Evolutionary conservation across 2,797 vertebrate species (phyloP).

Genomic region (Syngnathus acus): DNA sequence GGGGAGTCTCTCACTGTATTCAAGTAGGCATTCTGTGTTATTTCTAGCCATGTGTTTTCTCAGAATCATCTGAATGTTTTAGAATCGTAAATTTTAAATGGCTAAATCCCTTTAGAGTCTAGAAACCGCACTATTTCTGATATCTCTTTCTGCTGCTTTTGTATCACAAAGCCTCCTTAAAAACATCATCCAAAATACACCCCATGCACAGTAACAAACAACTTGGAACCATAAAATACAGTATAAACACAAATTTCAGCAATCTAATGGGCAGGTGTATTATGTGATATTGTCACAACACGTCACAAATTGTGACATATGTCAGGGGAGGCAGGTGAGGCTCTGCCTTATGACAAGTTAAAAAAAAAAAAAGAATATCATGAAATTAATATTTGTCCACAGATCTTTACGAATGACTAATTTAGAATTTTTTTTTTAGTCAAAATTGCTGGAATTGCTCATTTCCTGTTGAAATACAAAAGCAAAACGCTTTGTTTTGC

Average conservation of each 20-base stretch:
- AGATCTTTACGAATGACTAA: too few species aligned
- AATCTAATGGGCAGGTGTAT: background rate
- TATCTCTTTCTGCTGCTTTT: background rate
- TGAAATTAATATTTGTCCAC: too few species aligned
- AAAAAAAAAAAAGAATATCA: too few species aligned
- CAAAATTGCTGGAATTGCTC: too few species aligned
- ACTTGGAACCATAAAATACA: background rate
- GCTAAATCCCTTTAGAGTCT: background rate
- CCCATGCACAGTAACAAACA: background rate
- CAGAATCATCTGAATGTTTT: background rate
- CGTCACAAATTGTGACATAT: too few species aligned
- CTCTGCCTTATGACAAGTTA: too few species aligned
- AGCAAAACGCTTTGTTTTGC: too few species aligned
- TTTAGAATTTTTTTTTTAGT: too few species aligned
- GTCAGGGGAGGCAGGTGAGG: too few species aligned
- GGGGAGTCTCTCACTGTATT: background rate
- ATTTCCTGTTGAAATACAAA: too few species aligned
- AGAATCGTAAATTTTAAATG: background rate
- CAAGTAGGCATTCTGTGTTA: background rate
- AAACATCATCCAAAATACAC: background rate
- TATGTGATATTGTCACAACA: too few species aligned
- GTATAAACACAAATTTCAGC: background rate
- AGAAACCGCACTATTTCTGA: background rate
- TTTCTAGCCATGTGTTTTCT: slow-evolving; percentile 1
- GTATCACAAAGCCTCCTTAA: background rate